Conservation (phyloP, 2,797 vertebrate genomes). For the Megalops cyprinoides region DNA sequence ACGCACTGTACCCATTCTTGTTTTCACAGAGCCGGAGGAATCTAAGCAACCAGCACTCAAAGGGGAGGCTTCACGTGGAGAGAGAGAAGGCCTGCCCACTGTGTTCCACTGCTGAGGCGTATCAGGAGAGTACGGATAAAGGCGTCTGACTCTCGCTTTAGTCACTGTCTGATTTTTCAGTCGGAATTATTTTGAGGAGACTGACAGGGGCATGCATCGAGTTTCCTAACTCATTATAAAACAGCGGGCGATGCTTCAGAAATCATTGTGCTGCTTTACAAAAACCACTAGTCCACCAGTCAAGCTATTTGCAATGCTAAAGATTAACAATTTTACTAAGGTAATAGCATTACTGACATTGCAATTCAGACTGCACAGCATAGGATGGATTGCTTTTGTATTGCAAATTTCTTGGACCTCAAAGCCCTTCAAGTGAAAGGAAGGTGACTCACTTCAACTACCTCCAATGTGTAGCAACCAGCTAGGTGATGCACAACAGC, state of each 20-base stretch:
- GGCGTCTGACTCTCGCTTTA: background rate
- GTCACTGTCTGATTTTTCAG: background rate
- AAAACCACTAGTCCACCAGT: background rate
- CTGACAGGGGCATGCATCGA: background rate
- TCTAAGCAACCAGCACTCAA: background rate
- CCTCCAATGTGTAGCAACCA: too few species aligned
- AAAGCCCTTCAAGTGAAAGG: too few species aligned
- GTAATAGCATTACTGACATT: background rate
- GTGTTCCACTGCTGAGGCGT: background rate
- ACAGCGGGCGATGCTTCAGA: background rate
- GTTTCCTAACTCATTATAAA: background rate
- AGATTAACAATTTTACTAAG: background rate
- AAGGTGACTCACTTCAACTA: too few species aligned
- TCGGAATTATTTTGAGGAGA: background rate
- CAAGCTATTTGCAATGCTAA: background rate
- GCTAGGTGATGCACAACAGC: too few species aligned
- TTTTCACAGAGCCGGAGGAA: background rate
- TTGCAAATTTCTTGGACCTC: too few species aligned
- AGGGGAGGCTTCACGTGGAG: background rate
- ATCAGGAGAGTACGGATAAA: background rate
- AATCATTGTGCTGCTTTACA: background rate
- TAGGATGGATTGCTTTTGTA: too few species aligned
- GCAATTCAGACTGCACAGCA: background rate
- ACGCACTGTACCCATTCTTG: background rate
- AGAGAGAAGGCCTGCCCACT: slow-evolving; percentile 14